These are phyloP conservation scores for Ditylenchus dipsaci DNA, from an alignment of 1,140 invertebrate genomes.

Conservation along the genomic window DNA sequence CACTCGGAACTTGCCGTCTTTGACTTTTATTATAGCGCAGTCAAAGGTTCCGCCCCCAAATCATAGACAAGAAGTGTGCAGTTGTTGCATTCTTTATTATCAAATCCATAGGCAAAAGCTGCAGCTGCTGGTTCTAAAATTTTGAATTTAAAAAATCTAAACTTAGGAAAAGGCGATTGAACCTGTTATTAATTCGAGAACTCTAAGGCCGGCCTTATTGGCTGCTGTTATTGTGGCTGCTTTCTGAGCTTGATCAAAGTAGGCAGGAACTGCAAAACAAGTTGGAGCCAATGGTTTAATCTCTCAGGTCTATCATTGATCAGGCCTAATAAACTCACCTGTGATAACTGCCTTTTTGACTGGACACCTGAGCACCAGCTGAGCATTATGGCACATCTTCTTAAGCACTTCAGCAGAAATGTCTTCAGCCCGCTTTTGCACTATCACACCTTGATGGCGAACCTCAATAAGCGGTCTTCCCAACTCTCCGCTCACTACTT, in stretches of 20 bases:
- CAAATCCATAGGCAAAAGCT: slow-evolving; percentile 5
- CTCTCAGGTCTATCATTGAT: no score
- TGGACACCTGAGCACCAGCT: background rate
- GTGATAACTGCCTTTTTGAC: background rate
- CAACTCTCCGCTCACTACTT: background rate
- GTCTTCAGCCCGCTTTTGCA: background rate
- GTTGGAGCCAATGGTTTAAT: no score
- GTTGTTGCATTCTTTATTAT: background rate
- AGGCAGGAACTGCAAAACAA: background rate
- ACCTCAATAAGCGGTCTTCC: background rate
- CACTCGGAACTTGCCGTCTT: no score
- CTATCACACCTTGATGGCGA: background rate
- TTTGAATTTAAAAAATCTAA: no score
- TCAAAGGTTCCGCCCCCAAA: slow-evolving; percentile 3
- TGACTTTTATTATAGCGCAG: background rate
- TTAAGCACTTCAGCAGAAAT: background rate
- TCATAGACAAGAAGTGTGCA: background rate
- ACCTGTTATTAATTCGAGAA: background rate
- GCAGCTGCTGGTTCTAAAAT: background rate
- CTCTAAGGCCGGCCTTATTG: background rate
- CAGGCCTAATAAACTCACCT: no score
- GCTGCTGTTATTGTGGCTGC: background rate
- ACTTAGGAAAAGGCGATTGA: no score
- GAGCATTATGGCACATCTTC: background rate
- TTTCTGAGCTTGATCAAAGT: slow-evolving; percentile 1